Evolutionary conservation across 2,113 vertebrate species (phyloP), one percentile per base, ranked within the genome.

Genomic region (Atractosteus spatula): DNA sequence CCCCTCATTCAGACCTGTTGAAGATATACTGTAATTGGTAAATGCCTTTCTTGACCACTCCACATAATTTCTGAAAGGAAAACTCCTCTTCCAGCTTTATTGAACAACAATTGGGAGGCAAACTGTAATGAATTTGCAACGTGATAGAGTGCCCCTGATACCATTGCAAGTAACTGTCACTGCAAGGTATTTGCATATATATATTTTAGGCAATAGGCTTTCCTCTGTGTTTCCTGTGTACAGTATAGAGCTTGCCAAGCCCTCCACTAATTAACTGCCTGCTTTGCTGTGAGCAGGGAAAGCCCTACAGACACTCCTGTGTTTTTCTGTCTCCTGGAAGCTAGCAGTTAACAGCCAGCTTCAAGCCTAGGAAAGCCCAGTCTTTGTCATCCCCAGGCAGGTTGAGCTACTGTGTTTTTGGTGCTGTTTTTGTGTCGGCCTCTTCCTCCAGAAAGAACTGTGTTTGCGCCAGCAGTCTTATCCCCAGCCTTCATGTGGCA

Each of bases 201-300:
- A 11, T 16, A 7, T 59, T 29, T 29, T 59, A 16, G 57, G 57
- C 57, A 59, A n/a, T 59, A 59, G 57, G 12, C 57, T 59, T 59
- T 59, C 57, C 57, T 59, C 57, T 59, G 14, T 59, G 57, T 16
- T 59, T 59, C 57, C 57, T 59, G 57, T 59, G 57, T n/a, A 4
- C 57, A 5, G n/a, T n/a, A 4, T 13, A 5, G n/a, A 6, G 11
- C 14, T 59, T 59, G 57, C 57, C 8, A 59, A n/a, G 14, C 14
- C 10, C 57, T 59, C 11, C 3, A 13, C 57, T 59, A 13, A 59
- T 59, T 59, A 59, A 13, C 14, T n/a, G 57, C 57, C 57, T 13
- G 57, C 57, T 59, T 8, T 59, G 11, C 57, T 13, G 57, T 11
- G 13, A n/a, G 57, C 8, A 59, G 57, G 11, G 57, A 59, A 13